Conservation (phyloP, 2,888 invertebrate species). For the Acanthosepion pharaonis region DNA sequence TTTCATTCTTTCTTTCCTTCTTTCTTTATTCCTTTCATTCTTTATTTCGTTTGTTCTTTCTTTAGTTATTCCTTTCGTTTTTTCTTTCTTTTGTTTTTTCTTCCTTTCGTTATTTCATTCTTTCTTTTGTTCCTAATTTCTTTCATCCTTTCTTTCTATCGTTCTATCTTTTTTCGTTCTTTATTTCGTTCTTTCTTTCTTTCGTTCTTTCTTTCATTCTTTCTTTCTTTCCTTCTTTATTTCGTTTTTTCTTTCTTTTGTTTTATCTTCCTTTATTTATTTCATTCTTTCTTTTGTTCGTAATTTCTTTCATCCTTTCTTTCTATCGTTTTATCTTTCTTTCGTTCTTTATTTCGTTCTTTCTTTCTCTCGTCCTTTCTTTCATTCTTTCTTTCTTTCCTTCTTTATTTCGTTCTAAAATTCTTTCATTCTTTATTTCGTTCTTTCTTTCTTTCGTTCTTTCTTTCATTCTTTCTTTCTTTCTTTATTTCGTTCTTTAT, state of each 20-base stretch:
- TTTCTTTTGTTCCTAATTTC: neutral
- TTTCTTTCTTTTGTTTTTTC: neutral
- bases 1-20: neutral
- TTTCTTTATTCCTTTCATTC: neutral
- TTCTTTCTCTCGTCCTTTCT: no score
- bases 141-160: neutral
- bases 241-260: neutral
- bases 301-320: neutral
- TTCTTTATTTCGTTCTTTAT: neutral
- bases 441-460: neutral
- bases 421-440: neutral
- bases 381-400: neutral
- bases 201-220: neutral
- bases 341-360: no score
- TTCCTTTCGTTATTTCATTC: no score
- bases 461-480: neutral
- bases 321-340: neutral
- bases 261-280: neutral
- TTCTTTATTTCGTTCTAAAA: no score
- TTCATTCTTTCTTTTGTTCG: neutral
- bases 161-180: neutral
- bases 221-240: no score
- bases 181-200: neutral
- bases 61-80: neutral
- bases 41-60: neutral